phyloP scores from a whole-genome alignment of 2,888 invertebrate species.

The Drosophila peninsularis region DNA sequence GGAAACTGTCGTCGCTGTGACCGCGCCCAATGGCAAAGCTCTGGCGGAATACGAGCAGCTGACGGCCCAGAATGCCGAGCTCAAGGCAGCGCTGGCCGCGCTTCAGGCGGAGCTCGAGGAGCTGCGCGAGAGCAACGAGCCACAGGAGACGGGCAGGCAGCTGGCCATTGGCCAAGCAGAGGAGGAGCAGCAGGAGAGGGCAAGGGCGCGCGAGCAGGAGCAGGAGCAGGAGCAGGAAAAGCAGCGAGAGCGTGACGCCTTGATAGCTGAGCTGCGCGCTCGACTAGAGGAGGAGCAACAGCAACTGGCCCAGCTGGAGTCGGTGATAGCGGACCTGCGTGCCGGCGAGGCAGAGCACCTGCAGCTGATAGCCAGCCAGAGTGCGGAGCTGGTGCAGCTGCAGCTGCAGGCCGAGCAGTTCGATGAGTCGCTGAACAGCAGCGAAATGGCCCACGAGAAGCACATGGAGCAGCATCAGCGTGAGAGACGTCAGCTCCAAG shows the following conservation, averaged over 20 bases:
- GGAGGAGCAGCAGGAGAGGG: neutral
- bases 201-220: neutral
- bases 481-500: constrained; percentile 75
- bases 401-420: constrained; percentile 70
- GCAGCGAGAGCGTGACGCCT: neutral
- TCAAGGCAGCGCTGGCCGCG: constrained; percentile 72
- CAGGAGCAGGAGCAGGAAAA: neutral
- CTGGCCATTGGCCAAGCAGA: constrained; percentile 41
- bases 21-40: constrained; percentile 82
- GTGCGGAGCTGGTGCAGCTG: constrained; percentile 80
- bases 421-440: constrained; percentile 72
- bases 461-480: constrained; percentile 79
- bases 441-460: constrained; percentile 79
- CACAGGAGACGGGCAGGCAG: constrained; percentile 15
- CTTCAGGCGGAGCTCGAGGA: constrained; percentile 68
- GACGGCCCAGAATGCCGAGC: constrained; percentile 79
- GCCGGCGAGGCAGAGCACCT: constrained; percentile 84
- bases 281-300: neutral
- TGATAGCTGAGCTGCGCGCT: constrained; percentile 27
- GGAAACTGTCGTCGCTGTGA: constrained; percentile 80
- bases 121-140: constrained; percentile 76
- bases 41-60: constrained; percentile 82
- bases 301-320: neutral
- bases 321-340: constrained; percentile 31
- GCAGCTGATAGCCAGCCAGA: constrained; percentile 85